Evolutionary conservation across 1,140 invertebrate species (phyloP), one percentile per base, ranked within the genome.

Genomic region (Cataglyphis hispanica): DNA sequence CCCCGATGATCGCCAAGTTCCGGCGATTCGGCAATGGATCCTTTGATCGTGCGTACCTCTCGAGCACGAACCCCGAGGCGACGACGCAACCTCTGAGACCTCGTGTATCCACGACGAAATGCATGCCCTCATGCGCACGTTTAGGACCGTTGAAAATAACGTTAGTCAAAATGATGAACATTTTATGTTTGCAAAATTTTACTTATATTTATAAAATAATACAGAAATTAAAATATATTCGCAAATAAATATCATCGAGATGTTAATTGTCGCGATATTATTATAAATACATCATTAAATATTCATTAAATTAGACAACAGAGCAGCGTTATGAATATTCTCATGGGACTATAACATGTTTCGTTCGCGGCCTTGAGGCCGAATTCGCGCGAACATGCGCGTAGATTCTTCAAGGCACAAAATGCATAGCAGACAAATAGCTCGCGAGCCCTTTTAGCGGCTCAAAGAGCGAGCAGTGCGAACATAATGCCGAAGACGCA

Each of bases 31-130:
- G 89, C 89, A 81, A 90, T 89, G 70, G 85, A 86, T 86, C 87
- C 89, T 90, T 90, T 90, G 89, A 90, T 90, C 89, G 88, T 90
- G 75, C 80, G 84, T 76, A 89, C 85, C 87, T 89, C 56, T 76
- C 50, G 76, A 85, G 69, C 53, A 27, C 10, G 34, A n/a, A 60
- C 66, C 85, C 87, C 85, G 61, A 84, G 87, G 89, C 84, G 63
- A 56, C 70, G 81, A 85, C 64, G 88, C 89, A 90, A 90, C 89
- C 89, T 90, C 50, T 89, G 85, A 70, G 81, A 90, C 88, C 89
- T 87, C 43, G 61, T 50, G 85, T 74, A 31, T 69, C 72, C 77
- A 46, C 56, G 40, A 89, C 78, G 88, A 77, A 85, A 83, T 89
- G 87, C 84, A 11, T 70, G 77, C 50, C 56, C 84, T 76, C 40